Evolutionary conservation across 23 tunicate species (phyloP), one percentile per base, ranked within the genome.

Genomic region (Halocynthia roretzi): DNA sequence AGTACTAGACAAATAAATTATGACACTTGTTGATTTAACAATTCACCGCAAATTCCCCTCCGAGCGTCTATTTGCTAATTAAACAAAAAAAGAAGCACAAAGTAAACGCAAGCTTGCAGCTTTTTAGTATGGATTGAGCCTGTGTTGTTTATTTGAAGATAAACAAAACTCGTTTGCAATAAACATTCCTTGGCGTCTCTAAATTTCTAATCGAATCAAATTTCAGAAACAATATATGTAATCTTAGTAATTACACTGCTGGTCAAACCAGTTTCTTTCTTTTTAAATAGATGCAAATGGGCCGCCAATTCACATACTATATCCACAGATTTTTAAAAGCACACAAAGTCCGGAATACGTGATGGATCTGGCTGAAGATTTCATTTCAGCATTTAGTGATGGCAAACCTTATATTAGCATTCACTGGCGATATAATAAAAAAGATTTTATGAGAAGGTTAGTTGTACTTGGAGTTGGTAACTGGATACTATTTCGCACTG

Each of bases 391-490:
- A 8, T 14, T 53, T 20, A 22, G 55, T 9, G 31, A 18, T 7
- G 56, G 52, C 18, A 74, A 64, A 18, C 8, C 56, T 8, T 54
- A 54, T 54, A 11, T 74, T 20, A 54, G 40, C 9, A 64, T 74
- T n/a, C 78, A 74, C 56, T 74, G 78, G 78, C 17, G 78, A 54
- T 74, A 74, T 74, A 74, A 74, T n/a, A 20, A 74, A 74, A 64
- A 64, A 0, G 78, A 74, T 54, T 74, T 10, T 74, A 6, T 54
- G 11, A 74, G 56, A 74, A 53, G 78, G 78, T 74, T n/a, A 53
- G 22, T 10, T 10, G 15, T 31, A 15, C 40, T 31, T 20, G 15
- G 44, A 11, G 44, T 44, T 60, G 5, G 50, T 31, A 20, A 10
- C 19, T 20, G 70, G 2, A 31, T 31, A 31, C 44, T 31, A 31